These are phyloP conservation scores for Bradypodion ventrale DNA, from an alignment of 2,797 vertebrate genomes.

Conservation along the genomic window DNA sequence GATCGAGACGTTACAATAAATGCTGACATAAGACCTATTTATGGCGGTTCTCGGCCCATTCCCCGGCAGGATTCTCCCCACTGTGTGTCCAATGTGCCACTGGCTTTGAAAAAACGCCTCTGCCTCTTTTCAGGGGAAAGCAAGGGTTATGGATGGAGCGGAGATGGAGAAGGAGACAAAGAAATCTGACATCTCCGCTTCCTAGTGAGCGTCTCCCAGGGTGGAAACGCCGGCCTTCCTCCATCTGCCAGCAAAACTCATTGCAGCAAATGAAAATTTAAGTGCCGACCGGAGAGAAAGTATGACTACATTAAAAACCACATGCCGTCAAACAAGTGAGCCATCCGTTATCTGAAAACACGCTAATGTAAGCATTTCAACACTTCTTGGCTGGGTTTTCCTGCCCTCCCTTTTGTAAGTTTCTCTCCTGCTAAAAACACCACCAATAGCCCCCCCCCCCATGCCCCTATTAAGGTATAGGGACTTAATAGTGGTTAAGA, in stretches of 20 bases:
- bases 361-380: slow-evolving; percentile 64
- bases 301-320: slow-evolving; percentile 66
- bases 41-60: slow-evolving; percentile 68
- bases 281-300: slow-evolving; percentile 60
- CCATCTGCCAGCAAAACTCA: slow-evolving; percentile 51
- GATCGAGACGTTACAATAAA: slow-evolving; percentile 75
- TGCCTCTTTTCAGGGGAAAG: slow-evolving; percentile 40
- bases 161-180: slow-evolving; percentile 36
- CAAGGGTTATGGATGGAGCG: too few relatives aligned
- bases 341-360: slow-evolving; percentile 59
- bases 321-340: slow-evolving; percentile 56
- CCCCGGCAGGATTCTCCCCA: slow-evolving; percentile 63
- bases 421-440: slow-evolving; percentile 46
- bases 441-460: too few relatives aligned
- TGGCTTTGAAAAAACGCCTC: slow-evolving; percentile 62
- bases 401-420: not conserved
- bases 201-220: slow-evolving; percentile 62
- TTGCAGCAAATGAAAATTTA: slow-evolving; percentile 73
- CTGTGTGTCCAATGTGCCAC: slow-evolving; percentile 66
- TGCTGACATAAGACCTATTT: slow-evolving; percentile 71
- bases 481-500: too few relatives aligned
- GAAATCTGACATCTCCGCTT: slow-evolving; percentile 51
- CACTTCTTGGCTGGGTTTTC: slow-evolving; percentile 54
- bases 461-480: too few relatives aligned
- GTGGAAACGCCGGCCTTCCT: slow-evolving; percentile 57